Conservation (phyloP, 2,888 invertebrate species). For the Perdita meconis region DNA sequence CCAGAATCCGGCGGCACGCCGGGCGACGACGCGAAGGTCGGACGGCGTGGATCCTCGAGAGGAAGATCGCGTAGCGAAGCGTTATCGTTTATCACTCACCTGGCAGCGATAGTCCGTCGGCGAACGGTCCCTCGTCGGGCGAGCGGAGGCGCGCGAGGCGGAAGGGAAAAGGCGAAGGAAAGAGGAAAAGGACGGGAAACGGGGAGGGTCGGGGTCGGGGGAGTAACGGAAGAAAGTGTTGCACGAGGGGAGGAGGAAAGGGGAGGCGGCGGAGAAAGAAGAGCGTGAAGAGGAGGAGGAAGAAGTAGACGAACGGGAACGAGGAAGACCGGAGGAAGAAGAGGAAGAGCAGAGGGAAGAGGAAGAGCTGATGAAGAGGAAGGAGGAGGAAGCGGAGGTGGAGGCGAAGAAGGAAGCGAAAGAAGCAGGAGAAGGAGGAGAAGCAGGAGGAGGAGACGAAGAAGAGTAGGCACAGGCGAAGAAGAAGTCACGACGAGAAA, state of each 20-base stretch:
- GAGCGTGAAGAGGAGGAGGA: slow-evolving; percentile 26
- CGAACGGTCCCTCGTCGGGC: slow-evolving; percentile 73
- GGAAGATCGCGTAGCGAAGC: slow-evolving; percentile 73
- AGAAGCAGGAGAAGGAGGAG: slow-evolving; percentile 51
- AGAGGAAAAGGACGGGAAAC: slow-evolving; percentile 31
- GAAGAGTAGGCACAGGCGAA: slow-evolving; percentile 52
- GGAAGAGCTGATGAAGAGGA: slow-evolving; percentile 15
- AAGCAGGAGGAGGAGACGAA: slow-evolving; percentile 33
- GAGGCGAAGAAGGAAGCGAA: slow-evolving; percentile 52
- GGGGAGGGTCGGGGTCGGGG: slow-evolving; percentile 30
- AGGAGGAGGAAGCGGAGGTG: slow-evolving; percentile 45
- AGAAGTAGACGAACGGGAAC: slow-evolving; percentile 40
- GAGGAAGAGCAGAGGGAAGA: slow-evolving; percentile 31
- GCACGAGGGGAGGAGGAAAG: slow-evolving; percentile 47
- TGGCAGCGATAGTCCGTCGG: slow-evolving; percentile 75
- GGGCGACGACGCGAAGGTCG: slow-evolving; percentile 60
- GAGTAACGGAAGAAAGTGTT: slow-evolving; percentile 15
- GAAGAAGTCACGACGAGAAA: slow-evolving; percentile 69
- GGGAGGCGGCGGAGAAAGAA: slow-evolving; percentile 57
- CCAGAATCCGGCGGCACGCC: slow-evolving; percentile 54
- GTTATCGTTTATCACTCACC: slow-evolving; percentile 82
- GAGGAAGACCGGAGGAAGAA: slow-evolving; percentile 51
- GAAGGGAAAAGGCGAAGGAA: slow-evolving; percentile 28
- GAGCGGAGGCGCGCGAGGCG: slow-evolving; percentile 54
- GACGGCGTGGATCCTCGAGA: slow-evolving; percentile 41